Percentiles rank a stretch among this genome's conserved stretches.
Conservation (phyloP, 1,140 invertebrate species). For the Trichonephila clavipes region DNA sequence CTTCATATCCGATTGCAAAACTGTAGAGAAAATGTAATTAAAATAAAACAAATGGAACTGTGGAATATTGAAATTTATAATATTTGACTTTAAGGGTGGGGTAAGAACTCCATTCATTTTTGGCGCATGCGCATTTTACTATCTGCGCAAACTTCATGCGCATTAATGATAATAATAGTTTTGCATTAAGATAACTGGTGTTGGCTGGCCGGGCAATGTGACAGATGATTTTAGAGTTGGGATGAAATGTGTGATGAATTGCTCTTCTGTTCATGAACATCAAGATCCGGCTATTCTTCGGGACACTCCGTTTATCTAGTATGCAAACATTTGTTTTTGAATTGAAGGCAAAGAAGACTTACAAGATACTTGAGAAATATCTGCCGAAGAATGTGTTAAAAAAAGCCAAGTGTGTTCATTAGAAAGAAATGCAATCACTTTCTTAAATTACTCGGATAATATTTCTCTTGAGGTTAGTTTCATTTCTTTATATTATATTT, state of each 20-base stretch:
- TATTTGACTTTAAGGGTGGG: no score
- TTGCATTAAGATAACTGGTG: background rate
- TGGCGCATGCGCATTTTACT: no score
- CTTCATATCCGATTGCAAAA: no score
- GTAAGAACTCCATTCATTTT: no score
- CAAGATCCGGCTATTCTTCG: background rate
- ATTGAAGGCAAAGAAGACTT: background rate
- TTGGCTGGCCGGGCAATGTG: background rate
- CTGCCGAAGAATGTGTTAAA: background rate
- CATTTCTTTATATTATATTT: no score
- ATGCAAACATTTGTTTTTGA: background rate
- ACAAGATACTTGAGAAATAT: background rate
- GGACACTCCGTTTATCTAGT: background rate
- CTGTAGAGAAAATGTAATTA: no score
- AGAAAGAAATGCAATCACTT: background rate
- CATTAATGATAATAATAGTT: background rate
- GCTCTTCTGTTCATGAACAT: background rate
- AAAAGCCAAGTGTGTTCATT: background rate
- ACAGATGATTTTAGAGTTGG: background rate
- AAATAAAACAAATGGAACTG: no score
- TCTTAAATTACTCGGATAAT: background rate
- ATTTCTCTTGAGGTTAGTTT: constrained; percentile 8
- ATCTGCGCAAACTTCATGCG: background rate
- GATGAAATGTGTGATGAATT: background rate
- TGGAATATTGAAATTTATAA: no score